A percentile compares a stretch with the other conserved stretches of the same genome.
Conservation (phyloP, 2,113 vertebrate species). For the zebrafish (Danio rerio) region GRCz12tu NC_133180.1:54560001-54560500, state of each 20-base stretch:
- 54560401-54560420: slow-evolving; percentile 56
- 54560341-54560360: slow-evolving; percentile 58
- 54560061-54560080: background rate
- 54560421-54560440: slow-evolving; percentile 47
- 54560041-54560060: background rate
- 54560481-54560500: slow-evolving; percentile 49
- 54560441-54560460: slow-evolving; percentile 52
- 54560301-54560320: slow-evolving; percentile 52
- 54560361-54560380: slow-evolving; percentile 54
- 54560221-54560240: slow-evolving; percentile 40
- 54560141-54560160: background rate
- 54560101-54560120: background rate
- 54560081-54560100: background rate
- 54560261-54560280: slow-evolving; percentile 53
- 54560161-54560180: background rate
- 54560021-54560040: background rate
- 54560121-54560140: background rate
- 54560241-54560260: slow-evolving; percentile 50
- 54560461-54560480: slow-evolving; percentile 51
- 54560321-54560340: slow-evolving; percentile 48
- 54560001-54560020: background rate
- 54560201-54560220: slow-evolving; percentile 56
- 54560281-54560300: slow-evolving; percentile 56
- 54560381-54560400: slow-evolving; percentile 52
- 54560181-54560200: background rate